phyloP scores from a whole-genome alignment of 2,797 vertebrate species.

The Simalia tracyae region DNA sequence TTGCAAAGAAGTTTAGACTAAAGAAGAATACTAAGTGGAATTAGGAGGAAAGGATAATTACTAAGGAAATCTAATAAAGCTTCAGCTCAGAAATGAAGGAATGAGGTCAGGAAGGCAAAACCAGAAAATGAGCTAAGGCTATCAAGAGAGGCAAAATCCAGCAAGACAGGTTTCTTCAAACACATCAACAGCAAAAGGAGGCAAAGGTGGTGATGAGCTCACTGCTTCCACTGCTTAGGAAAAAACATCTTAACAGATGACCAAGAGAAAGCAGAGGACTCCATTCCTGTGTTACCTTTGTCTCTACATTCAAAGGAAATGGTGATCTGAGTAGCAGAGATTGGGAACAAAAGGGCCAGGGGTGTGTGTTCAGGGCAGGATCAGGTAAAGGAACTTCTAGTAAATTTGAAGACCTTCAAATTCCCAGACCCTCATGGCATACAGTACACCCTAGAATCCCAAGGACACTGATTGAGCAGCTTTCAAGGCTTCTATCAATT shows the following conservation, averaged over 20 bases:
- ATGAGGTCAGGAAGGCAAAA: background rate
- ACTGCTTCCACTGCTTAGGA: background rate
- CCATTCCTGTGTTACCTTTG: background rate
- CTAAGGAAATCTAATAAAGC: background rate
- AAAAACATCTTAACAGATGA: background rate
- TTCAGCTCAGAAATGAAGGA: background rate
- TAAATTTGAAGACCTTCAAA: background rate
- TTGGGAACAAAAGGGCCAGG: background rate
- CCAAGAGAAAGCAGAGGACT: background rate
- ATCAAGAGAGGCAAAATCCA: background rate
- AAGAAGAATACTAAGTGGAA: background rate
- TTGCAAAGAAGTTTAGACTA: background rate
- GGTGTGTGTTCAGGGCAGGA: background rate
- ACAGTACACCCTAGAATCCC: background rate
- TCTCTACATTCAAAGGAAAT: background rate
- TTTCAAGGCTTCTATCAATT: background rate
- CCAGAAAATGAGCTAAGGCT: background rate
- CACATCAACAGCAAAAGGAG: background rate
- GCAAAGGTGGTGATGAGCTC: background rate
- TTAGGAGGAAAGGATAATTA: background rate
- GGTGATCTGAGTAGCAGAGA: background rate
- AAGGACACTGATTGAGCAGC: background rate
- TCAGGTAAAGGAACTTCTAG: background rate
- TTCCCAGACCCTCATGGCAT: background rate
- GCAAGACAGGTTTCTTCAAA: background rate